These are phyloP conservation scores for Channallabes apus DNA, from an alignment of 2,797 vertebrate genomes.

Conservation along the genomic window DNA sequence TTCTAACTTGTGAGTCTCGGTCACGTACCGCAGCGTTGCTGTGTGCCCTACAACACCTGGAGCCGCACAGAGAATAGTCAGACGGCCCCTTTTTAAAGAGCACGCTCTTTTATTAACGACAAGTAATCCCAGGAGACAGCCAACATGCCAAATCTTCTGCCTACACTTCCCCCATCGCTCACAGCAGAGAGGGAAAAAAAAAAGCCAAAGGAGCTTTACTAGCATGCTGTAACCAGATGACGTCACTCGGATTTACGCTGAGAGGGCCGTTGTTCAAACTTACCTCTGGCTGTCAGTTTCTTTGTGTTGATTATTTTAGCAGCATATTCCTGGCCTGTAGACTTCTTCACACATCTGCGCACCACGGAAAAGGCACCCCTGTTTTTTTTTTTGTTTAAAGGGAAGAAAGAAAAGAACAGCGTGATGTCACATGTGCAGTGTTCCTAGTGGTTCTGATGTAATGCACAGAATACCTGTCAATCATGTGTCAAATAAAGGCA, in stretches of 20 bases:
- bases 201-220: conserved; percentile 10
- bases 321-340: conserved; percentile 96
- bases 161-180: conserved; percentile 21
- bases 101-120: conserved; percentile 36
- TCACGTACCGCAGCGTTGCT: conserved; percentile 14
- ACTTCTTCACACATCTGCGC: conserved; percentile 98
- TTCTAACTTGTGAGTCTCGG: not conserved
- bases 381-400: conserved; percentile 55
- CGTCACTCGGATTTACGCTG: not conserved
- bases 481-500: conserved; percentile 34
- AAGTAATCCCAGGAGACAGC: conserved; percentile 23
- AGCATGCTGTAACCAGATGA: conserved; percentile 14
- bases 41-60: conserved; percentile 22
- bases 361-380: conserved; percentile 99
- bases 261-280: conserved; percentile 48
- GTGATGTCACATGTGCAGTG: conserved; percentile 1
- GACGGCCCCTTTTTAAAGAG: conserved; percentile 31
- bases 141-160: conserved; percentile 33
- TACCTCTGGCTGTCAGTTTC: conserved; percentile 98
- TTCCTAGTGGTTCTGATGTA: not conserved
- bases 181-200: not conserved
- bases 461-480: conserved; percentile 36
- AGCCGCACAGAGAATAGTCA: conserved; percentile 18
- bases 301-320: conserved; percentile 99
- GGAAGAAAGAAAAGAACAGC: not conserved